Conservation (phyloP, 92 coral and sea anemone species). For the Bergia sp. region DNA sequence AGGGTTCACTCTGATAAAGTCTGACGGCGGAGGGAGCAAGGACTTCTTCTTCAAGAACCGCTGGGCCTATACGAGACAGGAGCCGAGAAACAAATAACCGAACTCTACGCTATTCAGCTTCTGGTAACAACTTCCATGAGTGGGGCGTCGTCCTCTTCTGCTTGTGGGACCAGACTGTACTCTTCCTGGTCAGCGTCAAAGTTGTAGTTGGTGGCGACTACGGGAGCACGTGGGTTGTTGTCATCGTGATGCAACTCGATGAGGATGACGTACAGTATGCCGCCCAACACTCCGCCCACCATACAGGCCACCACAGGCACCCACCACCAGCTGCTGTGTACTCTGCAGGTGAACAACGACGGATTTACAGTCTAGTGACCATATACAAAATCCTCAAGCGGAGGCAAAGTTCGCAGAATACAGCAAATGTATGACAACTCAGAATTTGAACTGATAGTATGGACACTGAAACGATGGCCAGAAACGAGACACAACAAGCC, state of each 20-base stretch:
- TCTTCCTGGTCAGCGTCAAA: constrained; percentile 19
- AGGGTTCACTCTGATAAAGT: too few relatives aligned
- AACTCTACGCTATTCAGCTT: not conserved
- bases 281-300: constrained; percentile 77
- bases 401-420: not conserved
- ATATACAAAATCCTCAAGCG: too few relatives aligned
- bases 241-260: constrained; percentile 69
- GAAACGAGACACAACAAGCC: too few relatives aligned
- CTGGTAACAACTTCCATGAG: constrained; percentile 31
- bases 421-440: not conserved
- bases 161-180: constrained; percentile 27
- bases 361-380: not conserved
- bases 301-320: constrained; percentile 72
- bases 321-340: constrained; percentile 72
- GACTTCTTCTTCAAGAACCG: too few relatives aligned
- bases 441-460: too few relatives aligned
- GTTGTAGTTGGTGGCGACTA: constrained; percentile 35
- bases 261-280: constrained; percentile 53
- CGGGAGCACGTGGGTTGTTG: constrained; percentile 8
- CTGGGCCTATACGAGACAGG: too few relatives aligned
- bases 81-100: too few relatives aligned
- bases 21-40: too few relatives aligned
- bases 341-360: constrained; percentile 47
- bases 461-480: too few relatives aligned
- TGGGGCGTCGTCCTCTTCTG: constrained; percentile 32